Evolutionary conservation across 2,888 invertebrate genomes (phyloP), one percentile per base, ranked within the genome.

Genomic region (Polydrusus pterygomalis): DNA sequence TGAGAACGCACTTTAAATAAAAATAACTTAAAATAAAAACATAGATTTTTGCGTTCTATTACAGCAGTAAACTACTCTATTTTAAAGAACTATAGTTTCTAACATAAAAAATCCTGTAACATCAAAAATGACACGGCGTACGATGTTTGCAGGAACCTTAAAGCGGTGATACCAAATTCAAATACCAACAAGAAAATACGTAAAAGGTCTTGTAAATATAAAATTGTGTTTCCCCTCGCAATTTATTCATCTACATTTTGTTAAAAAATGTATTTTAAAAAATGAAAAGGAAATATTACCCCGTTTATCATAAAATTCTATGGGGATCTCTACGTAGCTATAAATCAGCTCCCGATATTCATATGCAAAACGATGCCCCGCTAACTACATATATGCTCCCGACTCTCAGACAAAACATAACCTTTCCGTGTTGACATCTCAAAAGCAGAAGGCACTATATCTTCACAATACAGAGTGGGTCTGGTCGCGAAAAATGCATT

Each of bases 361-460:
- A 71, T 68, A 75, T 75, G 75, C 71, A 75, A 75, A 75, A 64
- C 70, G 75, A 60, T 45, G n/a, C n/a, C n/a, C n/a, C n/a, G n/a
- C 58, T 45, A 20, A 58, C 74, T 70, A 38, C 67, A 38, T 71
- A 70, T 67, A 65, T 58, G 68, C 75, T 45, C 25, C 65, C 54
- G 62, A 67, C 67, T 60, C 64, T 67, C 75, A 62, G 75, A 71
- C 75, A 71, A 68, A 71, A 75, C 71, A 75, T 71, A 67, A 71
- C 75, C 68, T 51, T 71, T 60, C 63, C 56, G 38, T 62, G 75
- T 75, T 71, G 75, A 75, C 75, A 75, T 71, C 75, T 75, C 71
- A 62, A 75, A 70, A 58, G 70, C 75, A 70, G 75, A 62, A 62
- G 43, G 30, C 45, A 30, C 49, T 10, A 30, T 51, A 30, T 69